Conservation (phyloP, 2,113 vertebrate genomes). For the Vulpes lagopus region DNA sequence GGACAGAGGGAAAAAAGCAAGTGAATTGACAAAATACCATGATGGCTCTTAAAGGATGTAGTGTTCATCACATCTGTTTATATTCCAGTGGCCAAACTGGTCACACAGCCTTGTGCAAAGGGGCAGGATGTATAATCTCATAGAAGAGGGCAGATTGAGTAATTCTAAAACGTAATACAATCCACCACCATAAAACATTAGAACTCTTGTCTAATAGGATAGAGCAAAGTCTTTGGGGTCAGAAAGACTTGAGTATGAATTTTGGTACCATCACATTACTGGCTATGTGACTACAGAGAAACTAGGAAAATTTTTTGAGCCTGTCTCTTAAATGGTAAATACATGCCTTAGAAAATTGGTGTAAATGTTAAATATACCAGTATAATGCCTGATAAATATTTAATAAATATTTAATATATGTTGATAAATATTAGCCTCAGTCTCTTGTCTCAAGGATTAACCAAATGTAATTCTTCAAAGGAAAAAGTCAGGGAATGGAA, state of each 20-base stretch:
- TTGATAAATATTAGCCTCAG: not conserved
- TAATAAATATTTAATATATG: not conserved
- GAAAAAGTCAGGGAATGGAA: not conserved
- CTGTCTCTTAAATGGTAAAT: not conserved
- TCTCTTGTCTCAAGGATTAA: not conserved
- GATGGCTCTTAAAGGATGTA: not conserved
- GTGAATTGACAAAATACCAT: not conserved
- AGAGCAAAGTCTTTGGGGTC: not conserved
- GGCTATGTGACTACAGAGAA: not conserved
- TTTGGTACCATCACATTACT: not conserved
- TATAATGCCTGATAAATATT: not conserved
- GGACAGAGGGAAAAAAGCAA: not conserved
- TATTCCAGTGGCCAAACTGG: not conserved
- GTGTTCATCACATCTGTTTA: not conserved
- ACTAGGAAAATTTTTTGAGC: slow-evolving; percentile 14
- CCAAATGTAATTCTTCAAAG: slow-evolving; percentile 22
- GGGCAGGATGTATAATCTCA: not conserved
- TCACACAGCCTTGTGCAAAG: not conserved
- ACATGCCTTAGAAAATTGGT: not conserved
- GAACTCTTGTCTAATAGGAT: not conserved
- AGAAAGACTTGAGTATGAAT: not conserved
- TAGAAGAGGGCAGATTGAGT: not conserved
- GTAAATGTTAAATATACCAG: slow-evolving; percentile 1
- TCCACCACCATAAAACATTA: not conserved
- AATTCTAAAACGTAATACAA: not conserved